Evolutionary conservation across 2,888 invertebrate genomes (phyloP).

Genomic region (Subacronicta megacephala): DNA sequence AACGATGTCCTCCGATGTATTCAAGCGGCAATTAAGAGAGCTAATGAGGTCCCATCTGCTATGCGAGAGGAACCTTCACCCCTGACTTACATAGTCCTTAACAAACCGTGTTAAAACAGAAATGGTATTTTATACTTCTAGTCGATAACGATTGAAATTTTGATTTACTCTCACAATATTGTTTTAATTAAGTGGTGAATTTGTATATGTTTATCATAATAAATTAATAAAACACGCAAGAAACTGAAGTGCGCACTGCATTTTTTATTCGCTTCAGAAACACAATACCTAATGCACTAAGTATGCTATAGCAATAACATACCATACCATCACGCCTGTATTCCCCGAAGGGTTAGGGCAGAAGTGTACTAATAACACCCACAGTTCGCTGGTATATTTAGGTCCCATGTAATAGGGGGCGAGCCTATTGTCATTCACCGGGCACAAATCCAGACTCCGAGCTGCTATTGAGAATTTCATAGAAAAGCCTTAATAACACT

Average conservation of each 20-base stretch:
- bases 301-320: too few species aligned
- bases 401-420: too few species aligned
- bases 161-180: conserved; percentile 19
- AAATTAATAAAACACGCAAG: conserved; percentile 25
- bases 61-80: conserved; percentile 66
- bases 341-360: too few species aligned
- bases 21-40: conserved; percentile 67
- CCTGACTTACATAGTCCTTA: conserved; percentile 77
- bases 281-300: too few species aligned
- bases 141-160: conserved; percentile 56
- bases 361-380: too few species aligned
- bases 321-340: too few species aligned
- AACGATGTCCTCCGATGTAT: conserved; percentile 78
- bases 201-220: conserved; percentile 5
- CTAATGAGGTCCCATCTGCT: conserved; percentile 45
- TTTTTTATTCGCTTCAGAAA: conserved; percentile 3
- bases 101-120: conserved; percentile 66
- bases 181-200: conserved; percentile 33
- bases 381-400: too few species aligned
- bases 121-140: conserved; percentile 53
- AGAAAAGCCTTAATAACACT: too few species aligned
- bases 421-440: too few species aligned
- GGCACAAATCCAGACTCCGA: too few species aligned
- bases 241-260: neutral
- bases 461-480: too few species aligned